phyloP scores from a whole-genome alignment of 1,140 invertebrate genomes.

The Portunus trituberculatus region DNA sequence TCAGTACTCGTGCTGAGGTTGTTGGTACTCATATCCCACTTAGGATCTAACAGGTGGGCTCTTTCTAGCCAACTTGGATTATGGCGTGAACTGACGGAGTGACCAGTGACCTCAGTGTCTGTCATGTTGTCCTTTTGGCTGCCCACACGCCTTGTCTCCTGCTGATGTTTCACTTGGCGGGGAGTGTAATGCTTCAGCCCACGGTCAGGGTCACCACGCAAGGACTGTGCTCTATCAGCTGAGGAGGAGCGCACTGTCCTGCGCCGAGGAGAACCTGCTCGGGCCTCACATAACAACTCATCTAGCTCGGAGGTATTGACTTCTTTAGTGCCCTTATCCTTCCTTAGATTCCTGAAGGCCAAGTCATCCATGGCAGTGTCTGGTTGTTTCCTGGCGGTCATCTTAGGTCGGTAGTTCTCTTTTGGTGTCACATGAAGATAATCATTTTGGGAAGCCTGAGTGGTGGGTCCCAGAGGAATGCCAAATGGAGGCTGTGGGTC shows the following conservation, averaged over 20 bases:
- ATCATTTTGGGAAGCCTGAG: slow-evolving; percentile 88
- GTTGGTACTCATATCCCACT: slow-evolving; percentile 74
- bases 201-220: slow-evolving; percentile 34
- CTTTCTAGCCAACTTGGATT: slow-evolving; percentile 78
- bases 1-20: slow-evolving; percentile 77
- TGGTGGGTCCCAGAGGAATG: slow-evolving; percentile 90
- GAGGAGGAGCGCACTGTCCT: slow-evolving; percentile 50
- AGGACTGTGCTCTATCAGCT: slow-evolving; percentile 56
- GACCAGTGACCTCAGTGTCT: slow-evolving; percentile 36
- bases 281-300: slow-evolving; percentile 72
- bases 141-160: slow-evolving; percentile 70
- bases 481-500: slow-evolving; percentile 94
- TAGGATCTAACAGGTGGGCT: slow-evolving; percentile 75
- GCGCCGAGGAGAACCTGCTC: slow-evolving; percentile 40
- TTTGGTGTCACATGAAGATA: slow-evolving; percentile 89
- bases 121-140: slow-evolving; percentile 50
- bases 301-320: slow-evolving; percentile 75
- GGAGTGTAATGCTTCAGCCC: slow-evolving; percentile 71
- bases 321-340: slow-evolving; percentile 80
- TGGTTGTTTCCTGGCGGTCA: slow-evolving; percentile 86
- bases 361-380: slow-evolving; percentile 93
- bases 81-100: slow-evolving; percentile 57
- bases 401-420: slow-evolving; percentile 82
- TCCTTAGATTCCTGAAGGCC: slow-evolving; percentile 90
- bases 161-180: slow-evolving; percentile 70